Conservation (phyloP, 2,888 invertebrate genomes). For the Liodrosophila aerea region DNA sequence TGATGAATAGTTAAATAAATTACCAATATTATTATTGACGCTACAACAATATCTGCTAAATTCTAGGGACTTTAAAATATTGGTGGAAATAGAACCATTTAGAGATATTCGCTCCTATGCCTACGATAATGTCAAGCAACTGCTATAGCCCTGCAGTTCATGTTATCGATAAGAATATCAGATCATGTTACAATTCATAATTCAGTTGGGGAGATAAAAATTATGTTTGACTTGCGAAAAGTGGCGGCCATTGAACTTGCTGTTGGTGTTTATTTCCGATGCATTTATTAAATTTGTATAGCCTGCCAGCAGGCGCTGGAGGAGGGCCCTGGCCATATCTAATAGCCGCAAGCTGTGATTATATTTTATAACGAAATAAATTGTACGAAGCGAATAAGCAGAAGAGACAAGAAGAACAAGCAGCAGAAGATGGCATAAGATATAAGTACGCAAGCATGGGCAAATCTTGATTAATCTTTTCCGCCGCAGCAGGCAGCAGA, state of each 20-base stretch:
- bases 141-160: not conserved
- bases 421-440: not conserved
- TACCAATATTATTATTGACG: too few relatives aligned
- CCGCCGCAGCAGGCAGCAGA: conserved; percentile 64
- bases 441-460: conserved; percentile 64
- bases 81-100: too few relatives aligned
- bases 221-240: conserved; percentile 5
- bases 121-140: too few relatives aligned
- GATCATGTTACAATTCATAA: too few relatives aligned
- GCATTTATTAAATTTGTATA: conserved; percentile 42
- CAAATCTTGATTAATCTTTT: conserved; percentile 77
- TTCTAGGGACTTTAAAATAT: too few relatives aligned
- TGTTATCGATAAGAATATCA: too few relatives aligned
- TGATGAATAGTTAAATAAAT: too few relatives aligned
- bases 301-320: conserved; percentile 51
- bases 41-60: too few relatives aligned
- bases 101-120: too few relatives aligned
- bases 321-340: conserved; percentile 35
- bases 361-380: conserved; percentile 66
- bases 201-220: too few relatives aligned
- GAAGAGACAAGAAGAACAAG: too few relatives aligned
- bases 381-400: conserved; percentile 32
- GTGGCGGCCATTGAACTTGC: conserved; percentile 47
- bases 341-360: conserved; percentile 62
- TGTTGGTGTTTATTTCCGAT: conserved; percentile 25